Conservation (phyloP, 1,140 invertebrate species). For the Hyles vespertilio region DNA sequence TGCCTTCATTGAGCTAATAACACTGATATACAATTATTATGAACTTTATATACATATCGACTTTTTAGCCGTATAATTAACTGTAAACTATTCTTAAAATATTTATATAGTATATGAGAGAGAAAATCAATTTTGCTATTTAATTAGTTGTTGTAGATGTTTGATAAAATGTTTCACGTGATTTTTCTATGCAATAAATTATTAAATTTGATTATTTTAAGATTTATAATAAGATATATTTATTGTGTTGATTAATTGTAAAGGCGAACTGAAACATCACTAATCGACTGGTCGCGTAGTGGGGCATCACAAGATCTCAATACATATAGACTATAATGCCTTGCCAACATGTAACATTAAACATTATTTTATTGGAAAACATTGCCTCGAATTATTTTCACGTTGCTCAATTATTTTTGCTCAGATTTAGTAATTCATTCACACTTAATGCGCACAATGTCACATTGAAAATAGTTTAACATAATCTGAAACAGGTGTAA, state of each 20-base stretch:
- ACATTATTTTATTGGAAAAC: background rate
- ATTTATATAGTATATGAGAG: no score
- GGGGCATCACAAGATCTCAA: conserved; percentile 50
- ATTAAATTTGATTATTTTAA: conserved; percentile 3
- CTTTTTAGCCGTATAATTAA: no score
- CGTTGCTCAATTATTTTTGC: conserved; percentile 50
- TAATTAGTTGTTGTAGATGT: no score
- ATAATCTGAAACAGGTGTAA: conserved; percentile 16
- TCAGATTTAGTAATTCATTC: conserved; percentile 21
- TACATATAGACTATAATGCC: conserved; percentile 36
- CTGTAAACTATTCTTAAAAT: no score
- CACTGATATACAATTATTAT: no score
- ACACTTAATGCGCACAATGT: background rate
- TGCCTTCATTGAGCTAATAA: no score
- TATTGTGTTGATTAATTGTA: conserved; percentile 27
- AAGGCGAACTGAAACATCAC: conserved; percentile 26
- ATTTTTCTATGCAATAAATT: background rate
- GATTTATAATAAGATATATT: conserved; percentile 15
- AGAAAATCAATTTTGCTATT: no score
- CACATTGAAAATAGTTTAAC: background rate
- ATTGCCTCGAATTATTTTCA: conserved; percentile 9
- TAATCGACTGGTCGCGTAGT: conserved; percentile 35
- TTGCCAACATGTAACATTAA: conserved; percentile 30
- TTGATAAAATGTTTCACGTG: no score
- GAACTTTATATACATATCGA: no score